A percentile compares a stretch with the other conserved stretches of the same genome.
These are phyloP conservation scores for Marasmarcha lunaedactyla DNA, from an alignment of 2,888 invertebrate species.

Conservation along the genomic window DNA sequence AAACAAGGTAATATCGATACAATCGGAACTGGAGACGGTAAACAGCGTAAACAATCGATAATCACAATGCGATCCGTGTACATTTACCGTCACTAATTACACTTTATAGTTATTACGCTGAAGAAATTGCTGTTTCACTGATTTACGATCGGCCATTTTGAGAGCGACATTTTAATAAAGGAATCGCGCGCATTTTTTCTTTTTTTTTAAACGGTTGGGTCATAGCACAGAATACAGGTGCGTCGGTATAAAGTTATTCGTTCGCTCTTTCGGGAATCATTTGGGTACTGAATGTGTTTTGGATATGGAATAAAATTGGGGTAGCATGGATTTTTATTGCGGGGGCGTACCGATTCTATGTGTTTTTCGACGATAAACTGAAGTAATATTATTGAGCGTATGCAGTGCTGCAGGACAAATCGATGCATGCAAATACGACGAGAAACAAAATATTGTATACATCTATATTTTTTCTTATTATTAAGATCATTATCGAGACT, in stretches of 20 bases:
- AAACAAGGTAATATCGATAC: conserved; percentile 11
- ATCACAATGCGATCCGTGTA: conserved; percentile 26
- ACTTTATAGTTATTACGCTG: conserved; percentile 52
- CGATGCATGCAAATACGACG: not conserved
- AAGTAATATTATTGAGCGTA: not conserved
- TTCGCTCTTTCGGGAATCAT: conserved; percentile 33
- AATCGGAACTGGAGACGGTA: conserved; percentile 19
- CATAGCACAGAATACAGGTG: conserved; percentile 42
- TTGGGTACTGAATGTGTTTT: conserved; percentile 41
- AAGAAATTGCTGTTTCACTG: conserved; percentile 52
- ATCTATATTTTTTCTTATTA: too few relatives aligned
- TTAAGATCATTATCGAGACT: too few relatives aligned
- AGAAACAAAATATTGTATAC: too few relatives aligned
- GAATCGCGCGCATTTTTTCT: conserved; percentile 33
- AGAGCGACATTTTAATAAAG: conserved; percentile 54
- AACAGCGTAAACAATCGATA: conserved; percentile 48
- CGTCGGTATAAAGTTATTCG: conserved; percentile 37
- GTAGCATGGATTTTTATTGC: conserved; percentile 32
- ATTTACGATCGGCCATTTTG: conserved; percentile 59
- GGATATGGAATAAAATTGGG: conserved; percentile 35
- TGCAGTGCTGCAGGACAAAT: not conserved
- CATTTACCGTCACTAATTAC: conserved; percentile 61
- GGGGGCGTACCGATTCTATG: not conserved
- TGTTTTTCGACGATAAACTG: not conserved
- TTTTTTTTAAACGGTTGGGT: conserved; percentile 37